These are phyloP conservation scores for Chelonia mydas DNA, from an alignment of 2,797 vertebrate genomes.

Conservation along the genomic window DNA sequence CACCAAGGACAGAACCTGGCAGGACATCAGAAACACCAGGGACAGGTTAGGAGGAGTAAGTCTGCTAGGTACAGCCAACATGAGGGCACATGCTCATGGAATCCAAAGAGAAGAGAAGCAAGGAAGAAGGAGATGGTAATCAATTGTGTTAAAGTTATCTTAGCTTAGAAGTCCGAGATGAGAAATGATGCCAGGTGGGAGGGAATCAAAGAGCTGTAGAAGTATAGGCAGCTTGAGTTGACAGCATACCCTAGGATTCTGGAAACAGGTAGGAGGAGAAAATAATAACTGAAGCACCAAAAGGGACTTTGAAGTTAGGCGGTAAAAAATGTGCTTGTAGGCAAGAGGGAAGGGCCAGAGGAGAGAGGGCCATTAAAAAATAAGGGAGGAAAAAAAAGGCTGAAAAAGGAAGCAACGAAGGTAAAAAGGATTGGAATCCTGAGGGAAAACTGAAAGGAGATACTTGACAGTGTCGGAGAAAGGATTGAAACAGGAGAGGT, in stretches of 20 bases:
- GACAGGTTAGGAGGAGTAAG: background rate
- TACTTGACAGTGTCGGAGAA: too few relatives aligned
- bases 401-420: background rate
- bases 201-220: background rate
- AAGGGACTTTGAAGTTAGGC: background rate
- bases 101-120: background rate
- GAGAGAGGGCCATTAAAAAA: background rate
- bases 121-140: background rate
- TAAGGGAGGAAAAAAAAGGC: background rate
- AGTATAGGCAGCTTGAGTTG: constrained; percentile 11
- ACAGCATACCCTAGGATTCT: constrained; percentile 28
- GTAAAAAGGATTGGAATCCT: background rate
- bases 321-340: background rate
- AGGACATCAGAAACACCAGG: too few relatives aligned
- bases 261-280: constrained; percentile 37
- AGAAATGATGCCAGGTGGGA: constrained; percentile 44
- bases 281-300: constrained; percentile 17
- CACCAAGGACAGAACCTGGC: background rate
- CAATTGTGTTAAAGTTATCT: background rate
- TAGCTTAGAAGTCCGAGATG: background rate
- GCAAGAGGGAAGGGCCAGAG: background rate
- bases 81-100: background rate
- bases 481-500: background rate
- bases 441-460: background rate
- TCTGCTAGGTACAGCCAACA: background rate